Evolutionary conservation across 2,113 vertebrate genomes (phyloP).

Genomic region (Grallaria varia): DNA sequence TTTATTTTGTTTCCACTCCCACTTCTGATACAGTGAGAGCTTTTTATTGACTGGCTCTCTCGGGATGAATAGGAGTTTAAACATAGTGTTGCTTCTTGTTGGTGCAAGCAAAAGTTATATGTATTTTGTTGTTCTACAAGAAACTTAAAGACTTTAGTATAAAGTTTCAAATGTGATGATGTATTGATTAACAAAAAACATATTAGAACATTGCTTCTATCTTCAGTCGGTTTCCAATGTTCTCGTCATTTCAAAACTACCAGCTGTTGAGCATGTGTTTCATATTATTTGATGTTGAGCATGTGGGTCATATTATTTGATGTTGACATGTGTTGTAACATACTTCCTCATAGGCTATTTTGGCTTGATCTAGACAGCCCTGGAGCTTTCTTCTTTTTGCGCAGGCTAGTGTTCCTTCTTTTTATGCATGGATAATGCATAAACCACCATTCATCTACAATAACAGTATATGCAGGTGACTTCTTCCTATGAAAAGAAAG

Average conservation of each 20-base stretch:
- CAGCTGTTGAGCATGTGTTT: not conserved
- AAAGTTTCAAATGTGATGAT: not conserved
- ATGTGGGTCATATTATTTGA: not conserved
- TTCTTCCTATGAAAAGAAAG: not conserved
- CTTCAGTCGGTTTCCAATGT: not conserved
- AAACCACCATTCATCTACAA: not conserved
- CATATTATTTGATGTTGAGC: not conserved
- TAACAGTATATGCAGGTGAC: not conserved
- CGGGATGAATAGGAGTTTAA: conserved; percentile 59
- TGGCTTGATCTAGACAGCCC: not conserved
- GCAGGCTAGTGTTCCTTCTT: not conserved
- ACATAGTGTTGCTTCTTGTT: conserved; percentile 17
- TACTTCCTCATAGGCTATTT: not conserved
- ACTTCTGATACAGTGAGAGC: conserved; percentile 47
- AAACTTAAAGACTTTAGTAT: not conserved
- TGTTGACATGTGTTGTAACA: not conserved
- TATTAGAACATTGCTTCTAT: not conserved
- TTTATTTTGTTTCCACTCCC: conserved; percentile 67
- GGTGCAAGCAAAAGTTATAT: conserved; percentile 15
- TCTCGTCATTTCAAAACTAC: not conserved
- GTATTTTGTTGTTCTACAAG: not conserved
- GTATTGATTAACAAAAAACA: not conserved
- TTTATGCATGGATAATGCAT: not conserved
- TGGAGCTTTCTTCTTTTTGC: not conserved
- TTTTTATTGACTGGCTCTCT: conserved; percentile 61